A percentile compares a stretch with the other conserved stretches of the same genome.
These are phyloP conservation scores for Synodontis membranacea DNA, from an alignment of 2,113 vertebrate genomes.

Conservation along the genomic window DNA sequence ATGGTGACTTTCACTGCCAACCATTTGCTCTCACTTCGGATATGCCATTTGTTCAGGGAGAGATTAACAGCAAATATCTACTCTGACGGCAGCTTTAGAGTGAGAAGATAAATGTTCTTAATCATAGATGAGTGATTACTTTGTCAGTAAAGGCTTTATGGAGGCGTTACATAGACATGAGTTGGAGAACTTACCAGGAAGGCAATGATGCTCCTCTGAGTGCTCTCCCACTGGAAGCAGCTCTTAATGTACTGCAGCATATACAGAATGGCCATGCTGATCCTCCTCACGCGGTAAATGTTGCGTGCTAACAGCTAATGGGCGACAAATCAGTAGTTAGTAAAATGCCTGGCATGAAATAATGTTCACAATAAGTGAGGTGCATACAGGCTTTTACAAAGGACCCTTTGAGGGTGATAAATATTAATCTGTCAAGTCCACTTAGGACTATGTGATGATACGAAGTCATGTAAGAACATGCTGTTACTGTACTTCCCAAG, in stretches of 20 bases:
- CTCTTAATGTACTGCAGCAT: slow-evolving; percentile 93
- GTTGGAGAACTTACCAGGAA: slow-evolving; percentile 85
- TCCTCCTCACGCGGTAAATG: slow-evolving; percentile 91
- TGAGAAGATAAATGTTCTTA: slow-evolving; percentile 25
- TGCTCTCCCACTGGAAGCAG: slow-evolving; percentile 98
- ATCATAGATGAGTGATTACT: slow-evolving; percentile 33
- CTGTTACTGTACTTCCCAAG: background rate
- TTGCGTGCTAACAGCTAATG: slow-evolving; percentile 91
- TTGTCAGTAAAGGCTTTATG: slow-evolving; percentile 37
- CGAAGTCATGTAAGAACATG: slow-evolving; percentile 1
- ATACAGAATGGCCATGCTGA: slow-evolving; percentile 90
- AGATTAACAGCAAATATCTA: background rate
- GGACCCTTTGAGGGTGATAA: slow-evolving; percentile 41
- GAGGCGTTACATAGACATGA: slow-evolving; percentile 22
- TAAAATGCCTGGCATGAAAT: slow-evolving; percentile 61
- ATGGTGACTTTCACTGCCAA: background rate
- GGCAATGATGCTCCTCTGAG: slow-evolving; percentile 82
- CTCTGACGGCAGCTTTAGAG: slow-evolving; percentile 5
- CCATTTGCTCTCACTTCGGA: background rate
- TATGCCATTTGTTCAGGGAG: background rate
- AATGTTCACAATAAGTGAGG: slow-evolving; percentile 65
- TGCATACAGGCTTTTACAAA: slow-evolving; percentile 57
- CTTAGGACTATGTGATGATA: slow-evolving; percentile 21
- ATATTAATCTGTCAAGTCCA: slow-evolving; percentile 49
- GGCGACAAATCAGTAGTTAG: slow-evolving; percentile 62